Evolutionary conservation across 2,113 vertebrate species (phyloP), one percentile per base, ranked within the genome.

Genomic region (Cryptotis parvus): DNA sequence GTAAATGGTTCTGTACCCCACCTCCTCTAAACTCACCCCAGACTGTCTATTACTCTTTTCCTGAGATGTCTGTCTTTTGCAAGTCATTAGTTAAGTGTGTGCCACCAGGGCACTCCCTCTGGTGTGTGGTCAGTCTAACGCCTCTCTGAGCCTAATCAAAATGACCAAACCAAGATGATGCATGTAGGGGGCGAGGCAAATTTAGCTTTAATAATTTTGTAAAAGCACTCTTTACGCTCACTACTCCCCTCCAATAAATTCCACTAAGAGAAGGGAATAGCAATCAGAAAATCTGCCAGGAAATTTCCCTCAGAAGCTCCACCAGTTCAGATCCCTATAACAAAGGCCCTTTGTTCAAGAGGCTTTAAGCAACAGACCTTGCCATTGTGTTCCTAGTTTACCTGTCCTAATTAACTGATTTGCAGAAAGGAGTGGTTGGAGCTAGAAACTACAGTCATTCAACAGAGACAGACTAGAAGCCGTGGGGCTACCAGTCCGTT

Each of bases 391-490:
- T 91, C 65, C 69, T 3, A 5, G 63, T 86, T 49, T 90, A 95
- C 43, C 93, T 92, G 93, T 91, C 82, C 92, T 87, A 94, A 72
- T 94, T 93, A 94, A 84, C 83, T 35, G 41, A 82, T 94, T 91
- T 63, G 52, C 85, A 84, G 89, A 74, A 83, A 37, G 61, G 33
- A 65, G 74, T 84, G 52, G 41, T 93, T 85, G 84, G 69, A 88
- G 63, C 24, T 37, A 63, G 43, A 81, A 39, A 41, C 33, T 87
- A 26, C 26, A 80, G 39, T 69, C 78, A 69, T 73, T 78, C 75
- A 65, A 70, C 33, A 31, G 29, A 66, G 52, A 26, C 43, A 91
- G 85, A 37, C 31, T 5, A 91, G 88, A 14, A 16, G 39, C 12
- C 88, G 29, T 27, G 39, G 45, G 49, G 78, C 81, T 78, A 87